phyloP scores from a whole-genome alignment of 1,140 invertebrate species.

The Adelges cooleyi region DNA sequence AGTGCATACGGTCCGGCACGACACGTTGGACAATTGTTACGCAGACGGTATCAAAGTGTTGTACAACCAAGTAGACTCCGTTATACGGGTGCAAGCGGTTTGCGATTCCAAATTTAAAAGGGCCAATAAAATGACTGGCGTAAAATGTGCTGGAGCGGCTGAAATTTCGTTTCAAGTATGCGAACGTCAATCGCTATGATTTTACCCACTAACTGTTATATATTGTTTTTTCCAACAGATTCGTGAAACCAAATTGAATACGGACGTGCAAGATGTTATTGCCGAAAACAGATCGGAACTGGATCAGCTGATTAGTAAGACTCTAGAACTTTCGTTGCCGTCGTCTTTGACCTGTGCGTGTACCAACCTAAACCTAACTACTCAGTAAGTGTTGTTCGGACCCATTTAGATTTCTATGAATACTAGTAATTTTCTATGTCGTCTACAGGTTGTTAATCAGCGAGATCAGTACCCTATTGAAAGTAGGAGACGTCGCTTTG shows the following conservation, averaged over 20 bases:
- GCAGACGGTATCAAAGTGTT: conserved; percentile 16
- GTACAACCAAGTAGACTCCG: conserved; percentile 6
- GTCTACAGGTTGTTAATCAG: background rate
- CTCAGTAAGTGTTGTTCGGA: conserved; percentile 16
- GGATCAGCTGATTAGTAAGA: background rate
- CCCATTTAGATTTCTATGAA: background rate
- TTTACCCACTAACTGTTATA: background rate
- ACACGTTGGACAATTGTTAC: conserved; percentile 3
- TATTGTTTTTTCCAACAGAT: background rate
- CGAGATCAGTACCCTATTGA: background rate
- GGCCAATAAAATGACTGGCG: background rate
- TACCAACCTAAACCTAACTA: background rate
- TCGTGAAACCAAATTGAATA: conserved; percentile 13
- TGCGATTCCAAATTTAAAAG: conserved; percentile 15
- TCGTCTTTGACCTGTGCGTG: background rate
- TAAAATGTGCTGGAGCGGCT: conserved; percentile 17
- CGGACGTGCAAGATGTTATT: conserved; percentile 17
- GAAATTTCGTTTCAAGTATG: conserved; percentile 15
- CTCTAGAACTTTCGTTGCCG: background rate
- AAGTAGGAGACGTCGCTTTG: conserved; percentile 3
- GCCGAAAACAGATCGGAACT: conserved; percentile 12
- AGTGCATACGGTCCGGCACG: conserved; percentile 7
- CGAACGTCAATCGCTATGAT: background rate
- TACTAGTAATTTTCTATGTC: background rate
- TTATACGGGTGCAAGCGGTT: conserved; percentile 8